Percentiles rank a stretch among this genome's conserved stretches.
These are phyloP conservation scores for Didymodactylos carnosus DNA, from an alignment of 2,888 invertebrate genomes.

Conservation along the genomic window DNA sequence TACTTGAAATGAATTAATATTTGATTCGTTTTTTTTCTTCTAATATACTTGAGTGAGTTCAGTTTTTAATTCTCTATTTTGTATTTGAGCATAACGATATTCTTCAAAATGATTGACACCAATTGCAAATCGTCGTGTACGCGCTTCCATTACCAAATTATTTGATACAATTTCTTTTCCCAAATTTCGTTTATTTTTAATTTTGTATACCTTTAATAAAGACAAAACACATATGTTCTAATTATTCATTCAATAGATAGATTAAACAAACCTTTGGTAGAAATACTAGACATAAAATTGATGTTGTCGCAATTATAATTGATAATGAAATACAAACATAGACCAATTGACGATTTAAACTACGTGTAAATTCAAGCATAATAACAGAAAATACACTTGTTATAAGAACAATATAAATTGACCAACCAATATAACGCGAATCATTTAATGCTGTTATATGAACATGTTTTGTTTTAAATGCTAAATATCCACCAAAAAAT, in stretches of 20 bases:
- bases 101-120: neutral
- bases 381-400: neutral
- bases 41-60: neutral
- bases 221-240: no score
- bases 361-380: neutral
- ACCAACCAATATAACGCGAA: neutral
- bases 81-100: neutral
- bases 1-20: no score
- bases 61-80: neutral
- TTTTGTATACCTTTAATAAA: neutral
- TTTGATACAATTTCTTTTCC: neutral
- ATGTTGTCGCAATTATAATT: neutral
- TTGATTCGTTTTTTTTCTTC: no score
- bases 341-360: no score
- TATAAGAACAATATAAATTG: neutral
- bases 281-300: neutral
- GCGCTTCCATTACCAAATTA: neutral
- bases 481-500: neutral
- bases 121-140: neutral
- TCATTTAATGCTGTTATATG: neutral
- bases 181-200: neutral
- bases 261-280: neutral
- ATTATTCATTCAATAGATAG: no score
- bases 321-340: neutral
- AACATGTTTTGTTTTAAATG: neutral